Evolutionary conservation across 2,888 invertebrate genomes (phyloP).

Genomic region (Caenorhabditis sinica): DNA sequence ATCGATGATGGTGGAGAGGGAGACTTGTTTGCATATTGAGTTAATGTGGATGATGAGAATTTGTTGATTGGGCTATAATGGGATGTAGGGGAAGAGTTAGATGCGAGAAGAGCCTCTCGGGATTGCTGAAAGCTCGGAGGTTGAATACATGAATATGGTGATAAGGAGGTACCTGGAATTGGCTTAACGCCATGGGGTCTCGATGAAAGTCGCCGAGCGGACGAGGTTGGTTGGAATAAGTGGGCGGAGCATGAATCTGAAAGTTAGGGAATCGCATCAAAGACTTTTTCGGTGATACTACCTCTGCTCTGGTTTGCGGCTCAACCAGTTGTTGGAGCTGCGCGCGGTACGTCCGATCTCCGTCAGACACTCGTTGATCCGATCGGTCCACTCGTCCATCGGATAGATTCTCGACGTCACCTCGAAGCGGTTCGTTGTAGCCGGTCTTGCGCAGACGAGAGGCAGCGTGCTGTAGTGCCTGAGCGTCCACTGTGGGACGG

Average conservation of each 20-base stretch:
- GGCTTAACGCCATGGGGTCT: conserved; percentile 78
- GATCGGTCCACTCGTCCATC: conserved; percentile 80
- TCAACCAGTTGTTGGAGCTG: conserved; percentile 75
- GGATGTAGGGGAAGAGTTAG: conserved; percentile 31
- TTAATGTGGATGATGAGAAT: conserved; percentile 62
- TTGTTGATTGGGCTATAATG: conserved; percentile 51
- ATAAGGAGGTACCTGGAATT: conserved; percentile 20
- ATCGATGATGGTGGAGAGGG: conserved; percentile 47
- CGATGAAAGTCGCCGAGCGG: conserved; percentile 80
- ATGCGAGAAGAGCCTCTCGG: conserved; percentile 61
- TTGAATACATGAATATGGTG: not conserved
- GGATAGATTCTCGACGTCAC: conserved; percentile 72
- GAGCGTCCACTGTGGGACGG: conserved; percentile 82
- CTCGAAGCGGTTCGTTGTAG: conserved; percentile 80
- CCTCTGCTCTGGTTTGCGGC: conserved; percentile 80
- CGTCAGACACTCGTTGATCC: conserved; percentile 80
- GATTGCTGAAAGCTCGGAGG: conserved; percentile 24
- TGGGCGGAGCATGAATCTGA: conserved; percentile 78
- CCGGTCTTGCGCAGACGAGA: conserved; percentile 83
- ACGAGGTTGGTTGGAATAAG: conserved; percentile 79
- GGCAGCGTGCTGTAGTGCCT: conserved; percentile 83
- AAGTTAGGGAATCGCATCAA: conserved; percentile 3
- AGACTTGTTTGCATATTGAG: conserved; percentile 53
- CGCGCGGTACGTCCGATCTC: conserved; percentile 82
- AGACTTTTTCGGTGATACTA: conserved; percentile 17